Percentiles rank a stretch among this genome's conserved stretches.
phyloP scores from a whole-genome alignment of 2,113 vertebrate species.

The Tenebrosternarchus preto region DNA sequence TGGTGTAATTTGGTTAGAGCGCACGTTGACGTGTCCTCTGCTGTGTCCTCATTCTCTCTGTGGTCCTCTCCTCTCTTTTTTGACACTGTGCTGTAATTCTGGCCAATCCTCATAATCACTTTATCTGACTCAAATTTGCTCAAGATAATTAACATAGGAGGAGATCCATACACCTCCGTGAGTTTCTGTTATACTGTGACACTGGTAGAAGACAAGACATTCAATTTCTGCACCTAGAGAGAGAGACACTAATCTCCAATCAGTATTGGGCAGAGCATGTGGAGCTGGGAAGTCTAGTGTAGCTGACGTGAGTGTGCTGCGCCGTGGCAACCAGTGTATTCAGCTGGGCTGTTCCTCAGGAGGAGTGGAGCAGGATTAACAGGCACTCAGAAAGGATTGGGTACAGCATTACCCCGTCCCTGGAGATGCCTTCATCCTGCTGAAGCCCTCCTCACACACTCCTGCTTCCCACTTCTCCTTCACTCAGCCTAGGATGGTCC shows the following conservation, averaged over 20 bases:
- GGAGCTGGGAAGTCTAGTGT: conserved; percentile 63
- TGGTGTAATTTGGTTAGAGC: conserved; percentile 48
- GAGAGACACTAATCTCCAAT: conserved; percentile 71
- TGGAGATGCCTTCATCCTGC: conserved; percentile 47
- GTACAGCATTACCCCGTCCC: conserved; percentile 60
- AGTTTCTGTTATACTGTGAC: conserved; percentile 74
- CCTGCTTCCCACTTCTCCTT: conserved; percentile 14
- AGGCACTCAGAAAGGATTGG: conserved; percentile 67
- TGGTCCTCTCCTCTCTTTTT: conserved; percentile 68
- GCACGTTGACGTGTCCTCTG: conserved; percentile 32
- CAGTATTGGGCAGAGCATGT: conserved; percentile 69
- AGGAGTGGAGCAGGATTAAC: conserved; percentile 72
- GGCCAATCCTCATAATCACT: conserved; percentile 77
- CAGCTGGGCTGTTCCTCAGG: conserved; percentile 63
- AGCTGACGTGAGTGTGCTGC: conserved; percentile 68
- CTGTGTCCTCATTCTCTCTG: conserved; percentile 57
- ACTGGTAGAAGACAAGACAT: conserved; percentile 61
- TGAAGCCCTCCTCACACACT: conserved; percentile 26
- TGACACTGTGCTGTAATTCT: conserved; percentile 74
- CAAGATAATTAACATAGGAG: conserved; percentile 80
- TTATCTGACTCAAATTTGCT: conserved; percentile 80
- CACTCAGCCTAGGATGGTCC: conserved; percentile 17
- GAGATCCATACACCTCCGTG: conserved; percentile 72
- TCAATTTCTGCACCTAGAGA: conserved; percentile 51
- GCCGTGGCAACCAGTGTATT: conserved; percentile 60